Evolutionary conservation across 1,140 invertebrate species (phyloP), one percentile per base, ranked within the genome.

Genomic region (Physella acuta): DNA sequence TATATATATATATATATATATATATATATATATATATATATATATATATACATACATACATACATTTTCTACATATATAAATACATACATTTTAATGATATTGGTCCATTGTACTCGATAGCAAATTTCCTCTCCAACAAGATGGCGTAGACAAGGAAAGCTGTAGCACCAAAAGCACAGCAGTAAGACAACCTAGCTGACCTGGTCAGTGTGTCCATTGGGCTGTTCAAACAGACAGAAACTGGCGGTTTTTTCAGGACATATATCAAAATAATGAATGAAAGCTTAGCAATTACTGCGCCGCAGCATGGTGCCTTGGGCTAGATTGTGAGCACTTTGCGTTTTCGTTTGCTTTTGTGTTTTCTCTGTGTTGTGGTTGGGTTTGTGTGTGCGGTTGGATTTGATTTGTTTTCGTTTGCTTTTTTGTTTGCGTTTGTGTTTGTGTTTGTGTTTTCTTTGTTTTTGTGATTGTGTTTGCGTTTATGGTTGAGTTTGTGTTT

Each of bases 141-240:
- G 31, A 73, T 68, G 31, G 49, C 26, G 37, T 68, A 68, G 28
- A 73, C 63, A 14, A 71, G 59, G 53, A 63, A 64, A 17, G 63
- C 55, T 31, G 65, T 73, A 8, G 69, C 68, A 5, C 72, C 72
- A 26, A 68, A 73, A n/a, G 68, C 68, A 26, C 63, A 67, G 20
- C 63, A 63, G 36, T 71, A 73, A 3, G 72, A 73, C n/a, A 73
- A 56, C 4, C 64, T 71, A 37, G 72, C 49, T 28, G 68, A 67
- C 36, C 65, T 37, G 0, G 72, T 73, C 31, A 73, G 16, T 2
- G 68, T 51, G 31, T 73, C 72, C 72, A 73, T 73, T 20, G 72
- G 72, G 52, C 72, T 73, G 26, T 16, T 30, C 0, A 30, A 1
- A 51, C n/a, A 17, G 17, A 16, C 14, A 55, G 24, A 39, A 34